Evolutionary conservation across 2,888 invertebrate genomes (phyloP), one percentile per base, ranked within the genome.

Genomic region (Mimas tiliae): DNA sequence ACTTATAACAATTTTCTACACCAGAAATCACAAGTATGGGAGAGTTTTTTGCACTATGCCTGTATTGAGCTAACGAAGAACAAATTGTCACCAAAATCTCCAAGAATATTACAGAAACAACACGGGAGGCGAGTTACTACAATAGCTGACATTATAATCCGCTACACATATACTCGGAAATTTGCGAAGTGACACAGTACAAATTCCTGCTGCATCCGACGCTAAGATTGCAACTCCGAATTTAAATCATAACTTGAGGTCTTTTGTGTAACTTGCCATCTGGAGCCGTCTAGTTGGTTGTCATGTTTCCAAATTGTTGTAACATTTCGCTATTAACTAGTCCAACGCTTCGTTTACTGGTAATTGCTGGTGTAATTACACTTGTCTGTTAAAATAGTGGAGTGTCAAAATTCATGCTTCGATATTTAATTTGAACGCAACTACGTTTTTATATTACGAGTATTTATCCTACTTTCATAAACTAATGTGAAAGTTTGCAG

Each of bases 191-290:
- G 47, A 27, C 21, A 27, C 45, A 62, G 27, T 33, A 66, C 68
- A 70, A 77, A 73, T 70, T 65, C 66, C 68, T 65, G 71, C 80
- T 79, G 81, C 77, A 72, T 72, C 76, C 76, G 77, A 81, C 81
- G 75, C 72, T 69, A 72, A 83, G 78, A 82, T 77, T 64, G 67
- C 73, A 82, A 77, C 84, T 77, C 63, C 71, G 74, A 75, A 76
- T 77, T 69, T 69, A 53, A 76, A 74, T 72, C 75, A 69, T 74
- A 84, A 80, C 80, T 83, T 80, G 73, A 70, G 72, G 79, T 75
- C 82, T 84, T 83, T 85, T 85, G 83, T 85, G 74, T 80, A 77
- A 85, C 73, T 84, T 85, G 72, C 69, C 70, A 75, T 74, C 74
- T 74, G 67, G 33, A n/a, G 73, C 65, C 69, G 69, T 69, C 75